Evolutionary conservation across 2,113 vertebrate species (phyloP), one percentile per base, ranked within the genome.

Genomic region (Canis aureus): DNA sequence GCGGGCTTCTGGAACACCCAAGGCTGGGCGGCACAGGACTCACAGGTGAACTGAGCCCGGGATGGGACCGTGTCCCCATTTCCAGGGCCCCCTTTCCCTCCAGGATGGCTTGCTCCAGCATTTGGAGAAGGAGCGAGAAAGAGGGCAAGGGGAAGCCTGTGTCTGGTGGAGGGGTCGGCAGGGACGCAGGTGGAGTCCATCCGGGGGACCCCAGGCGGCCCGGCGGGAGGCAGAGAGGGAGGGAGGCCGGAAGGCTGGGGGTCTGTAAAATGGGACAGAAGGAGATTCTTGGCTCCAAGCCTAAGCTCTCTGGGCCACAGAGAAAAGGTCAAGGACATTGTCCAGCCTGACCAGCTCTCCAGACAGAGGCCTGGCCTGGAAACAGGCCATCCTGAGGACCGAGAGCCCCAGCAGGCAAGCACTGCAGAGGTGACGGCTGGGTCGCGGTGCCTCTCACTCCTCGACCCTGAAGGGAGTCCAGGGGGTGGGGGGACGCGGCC

Each of bases 401-500:
- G 13, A 62, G 22, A 2, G 8, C 22, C 8, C 55, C 55, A 27
- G 79, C n/a, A 60, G 35, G 55, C 1, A 22, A n/a, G 64, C 16
- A 8, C 67, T 15, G 27, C 29, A 7, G 29, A n/a, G 20, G 38
- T 5, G n/a, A 67, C 35, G 66, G 67, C 38, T 12, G 43, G 55
- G 29, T 0, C 13, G 11, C 29, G 1, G 10, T 5, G 66, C 38
- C 25, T 0, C 25, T 51, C 35, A 9, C 69, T 32, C 17, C 62
- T 69, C 1, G 1, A 23, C 19, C 38, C 0, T 1, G 6, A 1
- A 23, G 17, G 3, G 53, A 3, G 9, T 1, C 38, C 22, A 19
- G 66, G 82, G 20, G 69, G 35, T 11, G 2, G 12, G 38, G 29
- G n/a, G 51, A 17, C 3, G 0, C 4, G 1, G 19, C 6, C 82